These are phyloP conservation scores for Hemiscyllium ocellatum DNA, from an alignment of 2,113 vertebrate genomes.

Conservation along the genomic window DNA sequence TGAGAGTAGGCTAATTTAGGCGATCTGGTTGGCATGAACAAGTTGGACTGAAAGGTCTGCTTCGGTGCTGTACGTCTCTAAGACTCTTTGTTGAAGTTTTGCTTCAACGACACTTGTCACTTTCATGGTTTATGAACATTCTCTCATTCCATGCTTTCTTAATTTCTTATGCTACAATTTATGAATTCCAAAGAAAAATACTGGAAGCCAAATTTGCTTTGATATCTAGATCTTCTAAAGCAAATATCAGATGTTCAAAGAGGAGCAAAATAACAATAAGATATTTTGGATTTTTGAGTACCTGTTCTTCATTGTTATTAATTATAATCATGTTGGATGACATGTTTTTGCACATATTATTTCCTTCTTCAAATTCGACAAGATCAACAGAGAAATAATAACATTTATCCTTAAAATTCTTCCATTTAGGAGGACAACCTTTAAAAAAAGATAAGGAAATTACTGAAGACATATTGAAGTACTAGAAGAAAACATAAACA, in stretches of 20 bases:
- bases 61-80: too few species aligned
- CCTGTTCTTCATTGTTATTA: conserved; percentile 78
- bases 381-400: conserved; percentile 79
- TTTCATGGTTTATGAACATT: background rate
- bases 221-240: background rate
- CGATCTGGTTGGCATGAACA: too few species aligned
- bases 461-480: background rate
- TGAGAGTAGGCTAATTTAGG: too few species aligned
- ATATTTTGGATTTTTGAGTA: conserved; percentile 45
- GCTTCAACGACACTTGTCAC: background rate
- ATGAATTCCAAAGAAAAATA: background rate
- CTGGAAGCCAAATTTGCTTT: background rate
- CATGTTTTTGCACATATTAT: conserved; percentile 63
- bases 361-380: conserved; percentile 74
- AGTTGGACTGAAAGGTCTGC: too few species aligned
- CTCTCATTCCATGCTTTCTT: background rate
- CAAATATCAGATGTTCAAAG: background rate
- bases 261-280: conserved; percentile 11
- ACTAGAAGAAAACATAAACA: background rate
- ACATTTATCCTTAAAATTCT: conserved; percentile 74
- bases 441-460: conserved; percentile 35
- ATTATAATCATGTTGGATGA: conserved; percentile 74
- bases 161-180: background rate
- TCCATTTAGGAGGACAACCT: conserved; percentile 77
- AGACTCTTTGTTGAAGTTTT: background rate